Evolutionary conservation across 2,113 vertebrate species (phyloP).

Genomic region (Saccopteryx leptura): DNA sequence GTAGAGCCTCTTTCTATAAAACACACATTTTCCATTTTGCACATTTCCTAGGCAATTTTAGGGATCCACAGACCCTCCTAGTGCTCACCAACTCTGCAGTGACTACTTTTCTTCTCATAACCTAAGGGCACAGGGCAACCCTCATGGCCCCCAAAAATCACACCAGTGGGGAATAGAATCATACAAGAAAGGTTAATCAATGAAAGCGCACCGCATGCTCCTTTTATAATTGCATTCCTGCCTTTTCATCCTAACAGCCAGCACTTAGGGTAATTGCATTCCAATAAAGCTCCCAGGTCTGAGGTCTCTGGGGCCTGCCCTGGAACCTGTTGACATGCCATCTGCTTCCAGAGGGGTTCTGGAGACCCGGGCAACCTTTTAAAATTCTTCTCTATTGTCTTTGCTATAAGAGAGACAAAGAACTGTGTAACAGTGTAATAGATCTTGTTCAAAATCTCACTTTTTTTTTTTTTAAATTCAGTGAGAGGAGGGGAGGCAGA

Average conservation of each 20-base stretch:
- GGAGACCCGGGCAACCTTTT: slow-evolving; percentile 56
- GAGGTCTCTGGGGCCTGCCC: slow-evolving; percentile 73
- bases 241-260: slow-evolving; percentile 82
- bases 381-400: slow-evolving; percentile 70
- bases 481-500: too few relatives aligned
- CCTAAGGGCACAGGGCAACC: slow-evolving; percentile 76
- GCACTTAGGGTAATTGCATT: slow-evolving; percentile 88
- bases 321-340: slow-evolving; percentile 76
- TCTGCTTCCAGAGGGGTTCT: slow-evolving; percentile 75
- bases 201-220: slow-evolving; percentile 83
- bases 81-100: background rate
- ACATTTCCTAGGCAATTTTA: background rate
- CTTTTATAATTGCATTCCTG: slow-evolving; percentile 85
- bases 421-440: slow-evolving; percentile 45
- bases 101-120: slow-evolving; percentile 68
- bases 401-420: slow-evolving; percentile 72
- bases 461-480: background rate
- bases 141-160: slow-evolving; percentile 80
- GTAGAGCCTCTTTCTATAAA: background rate
- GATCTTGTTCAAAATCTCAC: slow-evolving; percentile 36
- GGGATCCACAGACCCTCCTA: background rate
- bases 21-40: background rate
- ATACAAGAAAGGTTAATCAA: slow-evolving; percentile 88
- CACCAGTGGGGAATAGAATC: slow-evolving; percentile 85
- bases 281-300: slow-evolving; percentile 84